Base-by-base conservation (phyloP, 2,113 vertebrate species). In the Psilopsiagon aymara region DNA sequence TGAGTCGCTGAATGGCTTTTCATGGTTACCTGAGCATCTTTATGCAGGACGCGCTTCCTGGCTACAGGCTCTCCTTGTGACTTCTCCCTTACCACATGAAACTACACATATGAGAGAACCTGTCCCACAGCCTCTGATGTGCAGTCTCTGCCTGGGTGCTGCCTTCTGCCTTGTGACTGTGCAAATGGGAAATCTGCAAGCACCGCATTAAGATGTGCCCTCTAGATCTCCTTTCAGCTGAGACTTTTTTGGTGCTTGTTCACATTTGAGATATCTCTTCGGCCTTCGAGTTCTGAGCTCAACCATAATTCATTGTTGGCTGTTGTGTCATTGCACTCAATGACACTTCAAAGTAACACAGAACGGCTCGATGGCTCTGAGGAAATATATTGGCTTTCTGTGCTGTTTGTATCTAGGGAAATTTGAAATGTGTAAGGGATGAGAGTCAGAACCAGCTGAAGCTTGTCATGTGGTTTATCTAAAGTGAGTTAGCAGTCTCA, bases 101-200 rank as follows among this genome's bases (percentile, higher is more conserved):
- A 31, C 44, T n/a, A 21, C 5, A 2, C 0, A 0, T 66, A 9
- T 44, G 62, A 81, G 23, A 85, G 53, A 41, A 52, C 24, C 11
- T 44, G 17, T 46, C 24, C 46, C 14, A 33, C 47, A 59, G 35
- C 17, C n/a, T 91, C 60, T 28, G 21, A 43, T 5, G 9, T 25
- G 67, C 21, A 11, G 7, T 31, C 39, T 41, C 9, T 6, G 55
- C 21, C 16, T 11, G 25, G 43, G 19, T 68, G 35, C 49, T 4
- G 2, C 33, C 49, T 60, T 85, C 2, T 13, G 44, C 35, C 41
- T 74, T 0, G 0, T 39, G 47, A 23, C 47, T 11, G 7, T 53
- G 67, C 5, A 17, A 62, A 44, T 66, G 49, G 39, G 57, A 86
- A 49, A 46, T 31, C 27, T 68, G 35, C 16, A 69, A 82, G 62